Percentiles rank a stretch among this genome's conserved stretches.
These are phyloP conservation scores for Tachina fera DNA, from an alignment of 2,888 invertebrate genomes.

Conservation along the genomic window DNA sequence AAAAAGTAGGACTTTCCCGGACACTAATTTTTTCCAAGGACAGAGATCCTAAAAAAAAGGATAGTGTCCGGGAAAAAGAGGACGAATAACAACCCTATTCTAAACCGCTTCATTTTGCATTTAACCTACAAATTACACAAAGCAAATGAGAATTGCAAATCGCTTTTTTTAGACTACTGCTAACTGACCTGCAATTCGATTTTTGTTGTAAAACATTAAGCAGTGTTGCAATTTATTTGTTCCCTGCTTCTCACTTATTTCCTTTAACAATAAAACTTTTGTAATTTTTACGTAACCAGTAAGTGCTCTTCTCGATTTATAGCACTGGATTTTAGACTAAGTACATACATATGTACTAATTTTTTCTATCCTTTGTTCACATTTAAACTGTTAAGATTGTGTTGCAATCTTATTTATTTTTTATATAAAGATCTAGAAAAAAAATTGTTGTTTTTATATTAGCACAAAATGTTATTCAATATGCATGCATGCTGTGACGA, in stretches of 20 bases:
- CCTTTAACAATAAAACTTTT: slow-evolving; percentile 32
- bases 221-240: neutral
- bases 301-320: neutral
- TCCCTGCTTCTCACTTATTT: neutral
- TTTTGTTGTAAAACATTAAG: too few relatives aligned
- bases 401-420: slow-evolving; percentile 19
- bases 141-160: too few relatives aligned
- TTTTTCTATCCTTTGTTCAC: slow-evolving; percentile 37
- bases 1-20: too few relatives aligned
- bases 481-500: slow-evolving; percentile 3
- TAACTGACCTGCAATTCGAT: slow-evolving; percentile 1
- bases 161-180: neutral
- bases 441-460: neutral
- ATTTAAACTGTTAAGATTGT: slow-evolving; percentile 28
- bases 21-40: too few relatives aligned
- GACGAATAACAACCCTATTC: too few relatives aligned
- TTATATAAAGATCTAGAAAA: neutral
- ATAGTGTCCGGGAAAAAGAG: too few relatives aligned
- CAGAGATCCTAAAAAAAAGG: too few relatives aligned
- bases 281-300: neutral
- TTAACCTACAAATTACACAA: too few relatives aligned
- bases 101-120: too few relatives aligned
- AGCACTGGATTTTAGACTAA: neutral
- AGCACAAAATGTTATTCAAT: slow-evolving; percentile 10
- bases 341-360: too few relatives aligned